Percentiles rank a stretch among this genome's conserved stretches.
Conservation (phyloP, 2,888 invertebrate species). For the Punctoribates punctum region DNA sequence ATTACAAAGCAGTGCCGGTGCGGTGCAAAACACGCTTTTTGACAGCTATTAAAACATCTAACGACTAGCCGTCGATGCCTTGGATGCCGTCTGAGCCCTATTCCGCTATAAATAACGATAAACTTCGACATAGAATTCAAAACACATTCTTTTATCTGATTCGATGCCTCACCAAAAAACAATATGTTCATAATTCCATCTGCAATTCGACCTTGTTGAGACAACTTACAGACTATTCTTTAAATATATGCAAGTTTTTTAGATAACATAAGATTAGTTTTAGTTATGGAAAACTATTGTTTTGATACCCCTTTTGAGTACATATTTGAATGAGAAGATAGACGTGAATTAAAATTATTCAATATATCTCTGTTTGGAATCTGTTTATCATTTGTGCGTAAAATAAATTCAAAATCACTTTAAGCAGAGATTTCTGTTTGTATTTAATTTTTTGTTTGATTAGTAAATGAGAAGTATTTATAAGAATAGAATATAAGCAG, state of each 20-base stretch:
- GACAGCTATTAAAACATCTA: slow-evolving; percentile 4
- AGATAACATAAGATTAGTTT: too few relatives aligned
- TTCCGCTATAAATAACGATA: background rate
- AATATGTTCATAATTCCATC: background rate
- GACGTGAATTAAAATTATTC: too few relatives aligned
- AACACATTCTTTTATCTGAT: background rate
- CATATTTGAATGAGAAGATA: too few relatives aligned
- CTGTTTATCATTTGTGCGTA: too few relatives aligned
- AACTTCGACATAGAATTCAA: background rate
- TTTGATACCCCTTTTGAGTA: too few relatives aligned
- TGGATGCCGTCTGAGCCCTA: background rate
- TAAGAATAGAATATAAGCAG: background rate
- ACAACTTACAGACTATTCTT: too few relatives aligned
- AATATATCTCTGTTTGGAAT: background rate
- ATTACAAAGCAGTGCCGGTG: background rate
- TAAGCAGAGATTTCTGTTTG: background rate
- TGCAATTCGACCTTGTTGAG: background rate
- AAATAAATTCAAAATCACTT: too few relatives aligned
- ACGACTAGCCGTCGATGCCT: background rate
- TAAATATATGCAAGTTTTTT: too few relatives aligned
- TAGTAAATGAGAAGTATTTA: background rate
- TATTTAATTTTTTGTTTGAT: background rate
- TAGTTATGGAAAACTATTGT: too few relatives aligned
- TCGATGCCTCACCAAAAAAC: background rate
- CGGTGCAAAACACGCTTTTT: background rate